Percentiles rank a stretch among this genome's conserved stretches.
phyloP scores from a whole-genome alignment of 2,113 vertebrate genomes.

The Hiodon tergisus region DNA sequence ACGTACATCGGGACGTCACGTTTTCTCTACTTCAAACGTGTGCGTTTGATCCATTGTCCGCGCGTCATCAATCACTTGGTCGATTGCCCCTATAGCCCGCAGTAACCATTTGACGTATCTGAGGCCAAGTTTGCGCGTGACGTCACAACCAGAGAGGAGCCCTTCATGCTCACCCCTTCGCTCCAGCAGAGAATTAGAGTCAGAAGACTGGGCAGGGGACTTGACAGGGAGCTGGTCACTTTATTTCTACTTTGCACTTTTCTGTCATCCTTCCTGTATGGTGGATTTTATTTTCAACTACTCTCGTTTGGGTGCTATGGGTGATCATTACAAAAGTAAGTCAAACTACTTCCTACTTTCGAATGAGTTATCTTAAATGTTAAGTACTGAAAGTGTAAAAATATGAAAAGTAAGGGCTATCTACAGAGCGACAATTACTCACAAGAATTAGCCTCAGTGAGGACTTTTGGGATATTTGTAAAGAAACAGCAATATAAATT shows the following conservation, averaged over 20 bases:
- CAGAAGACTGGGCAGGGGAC: constrained; percentile 49
- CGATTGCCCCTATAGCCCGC: neutral
- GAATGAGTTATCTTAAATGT: neutral
- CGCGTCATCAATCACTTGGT: constrained; percentile 12
- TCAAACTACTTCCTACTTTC: constrained; percentile 20
- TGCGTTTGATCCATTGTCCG: constrained; percentile 16
- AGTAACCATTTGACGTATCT: constrained; percentile 32
- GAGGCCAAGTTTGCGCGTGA: constrained; percentile 53
- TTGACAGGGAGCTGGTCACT: constrained; percentile 26
- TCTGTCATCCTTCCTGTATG: constrained; percentile 56
- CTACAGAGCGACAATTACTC: too few relatives aligned
- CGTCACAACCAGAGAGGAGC: constrained; percentile 60
- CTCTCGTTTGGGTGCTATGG: constrained; percentile 67
- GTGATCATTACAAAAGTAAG: constrained; percentile 72
- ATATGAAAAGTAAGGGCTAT: too few relatives aligned
- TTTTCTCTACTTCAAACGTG: neutral
- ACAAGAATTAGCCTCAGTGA: too few relatives aligned
- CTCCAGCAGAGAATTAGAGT: constrained; percentile 35
- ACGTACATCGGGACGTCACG: too few relatives aligned
- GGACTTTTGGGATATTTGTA: too few relatives aligned
- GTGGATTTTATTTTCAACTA: constrained; percentile 63
- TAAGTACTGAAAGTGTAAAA: too few relatives aligned
- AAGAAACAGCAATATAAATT: neutral
- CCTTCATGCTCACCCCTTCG: constrained; percentile 42
- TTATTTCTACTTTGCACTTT: constrained; percentile 39